Evolutionary conservation across 1,140 invertebrate genomes (phyloP), one percentile per base, ranked within the genome.

Genomic region (Bombus picipes): DNA sequence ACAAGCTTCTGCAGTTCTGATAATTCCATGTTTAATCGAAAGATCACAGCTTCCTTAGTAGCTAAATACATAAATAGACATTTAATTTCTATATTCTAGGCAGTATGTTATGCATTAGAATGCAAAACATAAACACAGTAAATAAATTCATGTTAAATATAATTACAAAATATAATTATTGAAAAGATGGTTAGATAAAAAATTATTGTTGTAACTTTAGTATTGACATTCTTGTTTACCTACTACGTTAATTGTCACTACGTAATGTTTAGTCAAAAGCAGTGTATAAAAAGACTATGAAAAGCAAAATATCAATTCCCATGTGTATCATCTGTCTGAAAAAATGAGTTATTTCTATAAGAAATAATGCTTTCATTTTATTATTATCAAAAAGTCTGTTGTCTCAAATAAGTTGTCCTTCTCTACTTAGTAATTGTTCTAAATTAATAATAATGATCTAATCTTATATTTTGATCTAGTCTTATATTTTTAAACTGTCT

Each of bases 1-100:
- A 72, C 0, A 84, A 79, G 83, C 79, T 84, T 84, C 83, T 80
- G 53, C 18, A 57, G 32, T 79, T 79, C 28, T 43, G 32, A 73
- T 65, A 80, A 80, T 65, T 43, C 43, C 71, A 72, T 80, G 59
- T 79, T 41, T 62, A 79, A 84, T 84, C 13, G 25, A 80, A 85
- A 71, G 47, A 85, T 85, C 83, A 85, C 83, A 85, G 83, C 68
- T 73, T 71, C 28, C 34, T 80, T 85, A 85, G n/a, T 32, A 53
- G 41, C 57, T 85, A 85, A 62, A 80, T 80, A 72, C n/a, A 84
- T 84, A 71, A 72, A 72, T 85, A 85, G 43, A 80, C 43, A 43
- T 85, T 85, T 72, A 66, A 12, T 28, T 83, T 76, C 25, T 53
- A 76, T 73, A 39, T 53, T 53, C 41, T 83, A 53, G 28, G 34